These are phyloP conservation scores for Zygothrica quintamaculata DNA, from an alignment of 2,888 invertebrate species.

Conservation along the genomic window DNA sequence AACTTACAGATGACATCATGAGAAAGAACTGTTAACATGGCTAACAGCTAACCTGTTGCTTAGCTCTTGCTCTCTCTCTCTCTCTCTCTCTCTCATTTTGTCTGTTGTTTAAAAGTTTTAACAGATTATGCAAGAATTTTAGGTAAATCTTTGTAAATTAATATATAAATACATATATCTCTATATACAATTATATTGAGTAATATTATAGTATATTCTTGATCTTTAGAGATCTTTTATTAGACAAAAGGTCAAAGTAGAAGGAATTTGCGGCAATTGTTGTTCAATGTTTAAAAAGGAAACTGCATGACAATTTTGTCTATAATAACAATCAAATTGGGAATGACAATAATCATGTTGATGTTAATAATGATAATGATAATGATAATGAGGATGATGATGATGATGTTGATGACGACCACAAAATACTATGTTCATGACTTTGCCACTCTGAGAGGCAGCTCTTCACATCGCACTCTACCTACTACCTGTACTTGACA, in stretches of 20 bases:
- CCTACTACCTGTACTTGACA: slow-evolving; percentile 38
- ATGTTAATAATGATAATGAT: slow-evolving; percentile 13
- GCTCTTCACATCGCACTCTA: slow-evolving; percentile 36
- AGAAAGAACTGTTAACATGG: slow-evolving; percentile 30
- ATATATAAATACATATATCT: no score
- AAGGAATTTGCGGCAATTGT: slow-evolving; percentile 26
- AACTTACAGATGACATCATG: slow-evolving; percentile 48
- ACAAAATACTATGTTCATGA: slow-evolving; percentile 54
- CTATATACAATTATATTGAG: no score
- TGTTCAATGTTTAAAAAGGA: slow-evolving; percentile 46
- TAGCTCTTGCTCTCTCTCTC: background rate
- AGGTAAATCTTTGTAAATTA: slow-evolving; percentile 31
- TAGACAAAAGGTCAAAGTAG: slow-evolving; percentile 18
- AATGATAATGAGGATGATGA: slow-evolving; percentile 9
- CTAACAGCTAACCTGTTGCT: background rate
- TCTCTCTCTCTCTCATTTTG: no score
- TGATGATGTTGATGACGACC: slow-evolving; percentile 42
- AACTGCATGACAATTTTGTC: slow-evolving; percentile 32
- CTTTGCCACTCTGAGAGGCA: slow-evolving; percentile 52
- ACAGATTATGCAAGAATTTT: slow-evolving; percentile 26
- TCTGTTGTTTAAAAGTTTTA: slow-evolving; percentile 1
- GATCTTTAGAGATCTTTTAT: no score
- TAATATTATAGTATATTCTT: no score
- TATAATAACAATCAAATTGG: slow-evolving; percentile 29
- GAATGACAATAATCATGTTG: slow-evolving; percentile 6